These are phyloP conservation scores for Artemia sp. DNA, from an alignment of 2,888 invertebrate species.

Conservation along the genomic window DNA sequence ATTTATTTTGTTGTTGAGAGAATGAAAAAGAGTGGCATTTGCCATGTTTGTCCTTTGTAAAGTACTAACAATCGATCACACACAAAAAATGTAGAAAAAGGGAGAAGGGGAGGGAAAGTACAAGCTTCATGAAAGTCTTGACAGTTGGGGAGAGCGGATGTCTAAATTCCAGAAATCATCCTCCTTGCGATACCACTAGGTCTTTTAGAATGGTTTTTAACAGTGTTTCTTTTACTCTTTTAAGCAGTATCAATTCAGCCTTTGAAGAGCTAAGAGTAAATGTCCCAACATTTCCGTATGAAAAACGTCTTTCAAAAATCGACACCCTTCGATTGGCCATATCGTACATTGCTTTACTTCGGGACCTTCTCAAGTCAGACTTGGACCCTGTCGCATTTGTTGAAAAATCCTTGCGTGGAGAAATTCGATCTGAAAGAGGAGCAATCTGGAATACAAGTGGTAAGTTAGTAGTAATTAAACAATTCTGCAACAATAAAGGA, in stretches of 20 bases:
- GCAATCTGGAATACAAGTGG: constrained; percentile 95
- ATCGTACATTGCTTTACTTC: constrained; percentile 83
- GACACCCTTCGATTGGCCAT: constrained; percentile 92
- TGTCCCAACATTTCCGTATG: constrained; percentile 98
- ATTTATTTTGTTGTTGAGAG: no score
- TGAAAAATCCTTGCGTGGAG: constrained; percentile 73
- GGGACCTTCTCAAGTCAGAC: constrained; percentile 70
- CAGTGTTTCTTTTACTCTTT: constrained; percentile 17
- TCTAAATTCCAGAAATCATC: no score
- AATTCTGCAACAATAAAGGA: no score
- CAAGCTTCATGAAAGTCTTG: no score
- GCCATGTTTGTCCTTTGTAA: no score
- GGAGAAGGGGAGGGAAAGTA: no score
- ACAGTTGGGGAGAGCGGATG: no score
- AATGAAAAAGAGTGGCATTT: no score
- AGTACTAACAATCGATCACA: no score
- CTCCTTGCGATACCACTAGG: no score
- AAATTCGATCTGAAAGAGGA: constrained; percentile 61
- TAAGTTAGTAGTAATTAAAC: constrained; percentile 31
- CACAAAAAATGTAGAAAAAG: no score
- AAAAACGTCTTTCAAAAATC: constrained; percentile 93
- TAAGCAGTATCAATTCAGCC: constrained; percentile 85
- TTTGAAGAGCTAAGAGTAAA: constrained; percentile 93
- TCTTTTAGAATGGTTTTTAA: no score
- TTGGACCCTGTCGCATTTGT: constrained; percentile 85